Evolutionary conservation across 2,113 vertebrate species (phyloP), one percentile per base, ranked within the genome.

Genomic region (Rattus rattus): DNA sequence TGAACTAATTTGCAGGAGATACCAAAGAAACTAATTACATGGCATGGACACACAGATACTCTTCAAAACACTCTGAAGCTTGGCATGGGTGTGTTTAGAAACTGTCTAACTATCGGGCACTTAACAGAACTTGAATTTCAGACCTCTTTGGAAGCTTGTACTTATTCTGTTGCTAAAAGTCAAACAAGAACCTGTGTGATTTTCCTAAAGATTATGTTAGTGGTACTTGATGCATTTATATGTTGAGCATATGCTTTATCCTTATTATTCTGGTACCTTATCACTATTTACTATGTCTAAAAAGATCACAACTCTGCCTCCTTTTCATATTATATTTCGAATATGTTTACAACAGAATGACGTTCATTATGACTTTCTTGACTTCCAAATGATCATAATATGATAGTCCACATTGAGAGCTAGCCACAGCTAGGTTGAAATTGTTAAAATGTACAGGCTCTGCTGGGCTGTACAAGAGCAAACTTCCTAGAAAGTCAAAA

Each of bases 401-500:
- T 26, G 17, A 36, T 30, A 90, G 13, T 59, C 8, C 30, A 28
- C 20, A 36, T 30, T 76, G 80, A 92, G 61, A 79, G n/a, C 4
- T 26, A 69, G 10, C n/a, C 39, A 76, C 2, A n/a, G 14, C 1
- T 81, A 22, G n/a, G 4, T 52, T 36, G 69, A 26, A 36, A 33
- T 1, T 81, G 22, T 92, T 73, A 33, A 80, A 90, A 52, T n/a
- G 26, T 17, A 83, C 49, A 80, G 30, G 7, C 67, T 76, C 65
- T 54, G 80, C 76, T 79, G 22, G 49, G 28, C 24, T 67, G 92
- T 89, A 87, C 83, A 94, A 93, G 43, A 94, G n/a, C 43, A 94
- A 63, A 1, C 92, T 88, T 81, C 52, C 85, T 24, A 95, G 75
- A 43, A 88, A 86, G 65, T 67, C 39, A 87, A 93, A 28, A 88